phyloP scores from a whole-genome alignment of 2,888 invertebrate genomes.

The Clivina fossor region DNA sequence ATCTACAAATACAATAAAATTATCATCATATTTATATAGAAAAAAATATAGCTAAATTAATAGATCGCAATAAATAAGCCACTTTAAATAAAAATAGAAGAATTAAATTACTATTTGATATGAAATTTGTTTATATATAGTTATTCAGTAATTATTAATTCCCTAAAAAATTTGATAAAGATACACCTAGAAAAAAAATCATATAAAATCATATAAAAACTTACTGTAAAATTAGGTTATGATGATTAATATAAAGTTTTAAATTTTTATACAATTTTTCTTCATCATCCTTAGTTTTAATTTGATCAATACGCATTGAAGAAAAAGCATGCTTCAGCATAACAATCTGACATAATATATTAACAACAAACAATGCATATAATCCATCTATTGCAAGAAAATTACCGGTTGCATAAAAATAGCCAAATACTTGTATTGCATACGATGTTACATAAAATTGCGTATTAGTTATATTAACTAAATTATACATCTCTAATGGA shows the following conservation, averaged over 20 bases:
- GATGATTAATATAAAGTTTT: constrained; percentile 25
- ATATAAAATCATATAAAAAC: not conserved
- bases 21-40: no score
- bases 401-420: constrained; percentile 12
- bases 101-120: no score
- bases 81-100: no score
- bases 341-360: constrained; percentile 20
- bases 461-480: constrained; percentile 14
- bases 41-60: no score
- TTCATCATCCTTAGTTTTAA: constrained; percentile 10
- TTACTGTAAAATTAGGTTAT: constrained; percentile 23
- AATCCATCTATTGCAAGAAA: constrained; percentile 20
- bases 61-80: no score
- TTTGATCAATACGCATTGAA: constrained; percentile 9
- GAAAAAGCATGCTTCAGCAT: constrained; percentile 19
- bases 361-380: constrained; percentile 18
- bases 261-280: constrained; percentile 14
- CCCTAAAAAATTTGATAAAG: not conserved
- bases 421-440: constrained; percentile 4
- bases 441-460: constrained; percentile 8
- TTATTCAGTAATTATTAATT: no score
- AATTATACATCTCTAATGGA: constrained; percentile 19
- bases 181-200: not conserved
- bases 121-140: no score
- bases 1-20: no score